Conservation (phyloP, 2,888 invertebrate species). For the Leucophenga montana region DNA sequence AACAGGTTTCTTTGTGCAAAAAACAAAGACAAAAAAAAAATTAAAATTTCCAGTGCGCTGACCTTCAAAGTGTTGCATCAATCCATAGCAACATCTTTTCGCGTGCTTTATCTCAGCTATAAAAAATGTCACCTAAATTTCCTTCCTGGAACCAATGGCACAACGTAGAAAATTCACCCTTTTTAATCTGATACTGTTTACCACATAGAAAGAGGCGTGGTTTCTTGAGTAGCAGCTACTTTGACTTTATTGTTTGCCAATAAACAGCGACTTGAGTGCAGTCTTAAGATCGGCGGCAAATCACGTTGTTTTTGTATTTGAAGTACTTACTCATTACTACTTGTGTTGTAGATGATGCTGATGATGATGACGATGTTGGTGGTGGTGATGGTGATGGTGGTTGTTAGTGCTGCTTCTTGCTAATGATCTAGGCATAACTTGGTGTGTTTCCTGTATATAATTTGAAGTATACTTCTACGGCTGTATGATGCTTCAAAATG, state of each 20-base stretch:
- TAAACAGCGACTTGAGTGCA: constrained; percentile 5
- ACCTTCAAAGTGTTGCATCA: neutral
- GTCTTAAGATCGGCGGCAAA: no score
- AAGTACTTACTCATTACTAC: no score
- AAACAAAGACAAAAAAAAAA: neutral
- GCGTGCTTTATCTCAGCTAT: neutral
- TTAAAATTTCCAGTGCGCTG: neutral
- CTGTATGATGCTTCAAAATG: no score
- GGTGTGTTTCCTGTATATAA: no score
- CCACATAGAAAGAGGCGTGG: constrained; percentile 13
- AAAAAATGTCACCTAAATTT: neutral
- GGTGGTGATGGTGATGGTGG: no score
- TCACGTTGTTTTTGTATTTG: no score
- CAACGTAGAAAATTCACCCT: constrained; percentile 18
- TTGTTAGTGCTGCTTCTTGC: no score
- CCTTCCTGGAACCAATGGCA: constrained; percentile 8
- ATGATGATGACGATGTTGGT: no score
- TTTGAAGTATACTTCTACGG: no score
- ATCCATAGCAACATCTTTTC: neutral
- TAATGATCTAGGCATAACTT: no score
- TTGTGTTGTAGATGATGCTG: no score
- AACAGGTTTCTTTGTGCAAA: neutral
- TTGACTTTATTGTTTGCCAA: constrained; percentile 17
- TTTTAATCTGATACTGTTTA: neutral
- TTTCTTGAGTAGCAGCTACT: constrained; percentile 3